These are phyloP conservation scores for Poeciliopsis paucimaculata DNA, from an alignment of 2,797 vertebrate species.

Conservation along the genomic window DNA sequence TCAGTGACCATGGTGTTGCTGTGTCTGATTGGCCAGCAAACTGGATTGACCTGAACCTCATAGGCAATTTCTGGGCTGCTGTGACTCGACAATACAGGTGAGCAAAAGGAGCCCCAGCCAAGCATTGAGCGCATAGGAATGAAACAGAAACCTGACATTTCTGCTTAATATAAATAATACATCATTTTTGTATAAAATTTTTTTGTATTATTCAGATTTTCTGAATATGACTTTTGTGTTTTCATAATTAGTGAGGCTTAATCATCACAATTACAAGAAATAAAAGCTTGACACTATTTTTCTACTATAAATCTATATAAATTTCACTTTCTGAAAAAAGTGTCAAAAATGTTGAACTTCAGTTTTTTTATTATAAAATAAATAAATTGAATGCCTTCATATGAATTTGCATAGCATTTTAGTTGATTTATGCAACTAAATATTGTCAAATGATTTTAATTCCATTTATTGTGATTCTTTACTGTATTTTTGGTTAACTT, in stretches of 20 bases:
- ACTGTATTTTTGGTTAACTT: neutral
- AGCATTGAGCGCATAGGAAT: neutral
- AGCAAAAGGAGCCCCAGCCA: neutral
- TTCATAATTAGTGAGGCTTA: neutral
- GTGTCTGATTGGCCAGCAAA: neutral
- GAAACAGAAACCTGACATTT: neutral
- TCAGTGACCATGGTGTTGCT: neutral
- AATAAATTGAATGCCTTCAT: neutral
- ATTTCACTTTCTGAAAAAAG: neutral
- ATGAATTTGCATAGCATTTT: neutral
- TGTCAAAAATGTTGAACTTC: neutral
- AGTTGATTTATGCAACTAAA: neutral
- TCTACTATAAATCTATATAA: neutral
- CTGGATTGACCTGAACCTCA: neutral
- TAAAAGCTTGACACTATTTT: neutral
- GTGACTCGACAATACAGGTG: neutral
- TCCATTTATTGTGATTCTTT: neutral
- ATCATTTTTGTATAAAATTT: no score
- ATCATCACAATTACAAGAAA: neutral
- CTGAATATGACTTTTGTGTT: neutral
- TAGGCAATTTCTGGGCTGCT: neutral
- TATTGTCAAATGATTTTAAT: conserved; percentile 1
- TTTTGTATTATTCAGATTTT: neutral
- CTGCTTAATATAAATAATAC: neutral
- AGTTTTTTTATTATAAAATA: neutral